Evolutionary conservation across 2,797 vertebrate species (phyloP), one percentile per base, ranked within the genome.

Genomic region (Dallia pectoralis): DNA sequence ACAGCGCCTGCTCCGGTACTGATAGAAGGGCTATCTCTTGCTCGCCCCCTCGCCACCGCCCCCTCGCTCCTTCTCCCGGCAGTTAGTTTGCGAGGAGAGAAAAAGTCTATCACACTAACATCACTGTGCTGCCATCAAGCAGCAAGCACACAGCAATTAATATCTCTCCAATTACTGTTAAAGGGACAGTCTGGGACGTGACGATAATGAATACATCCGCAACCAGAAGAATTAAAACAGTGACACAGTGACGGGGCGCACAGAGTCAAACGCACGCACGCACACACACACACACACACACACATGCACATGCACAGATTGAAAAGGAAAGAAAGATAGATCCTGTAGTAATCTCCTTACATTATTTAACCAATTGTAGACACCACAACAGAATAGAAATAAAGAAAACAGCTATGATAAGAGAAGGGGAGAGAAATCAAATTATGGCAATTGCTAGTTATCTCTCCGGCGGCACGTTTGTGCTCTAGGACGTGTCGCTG

Each of bases 1-100:
- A 93, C 88, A 89, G 92, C 85, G 95, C 91, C 96, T 97, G 96
- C 94, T 94, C 89, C 88, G 90, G 87, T 86, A 90, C 95, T 95
- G 96, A 97, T 97, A 97, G 95, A 95, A 89, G 89, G 91, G 90
- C 94, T 93, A 94, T 93, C 91, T 93, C 87, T 86, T 90, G 86
- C 84, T 87, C 82, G 75, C 84, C 80, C 86, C 76, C 74, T 68
- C 82, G 75, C 84, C 80, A 86, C 76, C 74, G 67, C 69, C 70
- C 69, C 44, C 83, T 61, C 72, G 76, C 88, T 85, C 80, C 22
- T 84, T 87, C 87, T 77, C 79, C 89, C 87, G 84, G 90, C 93
- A 93, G 94, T 94, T 94, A 94, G 94, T 88, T 92, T 93, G 87
- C 82, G 85, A 86, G 90, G 89, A 82, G 78, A 74, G n/a, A 80